Evolutionary conservation across 2,888 invertebrate species (phyloP).

Genomic region (Pantelozetes paolii): DNA sequence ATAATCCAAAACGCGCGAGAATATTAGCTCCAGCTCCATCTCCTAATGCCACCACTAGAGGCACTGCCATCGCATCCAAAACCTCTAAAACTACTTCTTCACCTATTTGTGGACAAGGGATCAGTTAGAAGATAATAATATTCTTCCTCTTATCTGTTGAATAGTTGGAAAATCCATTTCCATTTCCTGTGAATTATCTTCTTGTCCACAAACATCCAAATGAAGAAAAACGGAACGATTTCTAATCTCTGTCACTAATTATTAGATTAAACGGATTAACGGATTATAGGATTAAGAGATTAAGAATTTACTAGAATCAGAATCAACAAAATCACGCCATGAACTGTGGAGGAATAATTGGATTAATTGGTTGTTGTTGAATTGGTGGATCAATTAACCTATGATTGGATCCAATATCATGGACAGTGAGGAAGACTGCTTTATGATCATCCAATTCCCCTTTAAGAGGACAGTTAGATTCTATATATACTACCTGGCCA

Average conservation of each 20-base stretch:
- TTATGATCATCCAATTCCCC: slow-evolving; percentile 73
- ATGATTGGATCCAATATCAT: slow-evolving; percentile 71
- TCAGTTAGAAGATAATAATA: too few relatives aligned
- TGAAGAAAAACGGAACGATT: slow-evolving; percentile 80
- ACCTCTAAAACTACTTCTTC: slow-evolving; percentile 54
- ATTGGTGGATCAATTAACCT: slow-evolving; percentile 50
- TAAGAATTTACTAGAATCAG: neutral
- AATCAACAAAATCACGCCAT: slow-evolving; percentile 40
- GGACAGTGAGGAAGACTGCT: slow-evolving; percentile 79
- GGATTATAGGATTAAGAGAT: neutral
- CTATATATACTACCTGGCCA: too few relatives aligned
- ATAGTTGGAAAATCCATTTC: slow-evolving; percentile 69
- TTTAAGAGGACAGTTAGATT: too few relatives aligned
- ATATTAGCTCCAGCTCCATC: slow-evolving; percentile 86
- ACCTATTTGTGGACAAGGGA: slow-evolving; percentile 64
- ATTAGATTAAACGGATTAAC: too few relatives aligned
- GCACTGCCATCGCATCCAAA: slow-evolving; percentile 57
- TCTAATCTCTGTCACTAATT: slow-evolving; percentile 65
- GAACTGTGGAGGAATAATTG: slow-evolving; percentile 28
- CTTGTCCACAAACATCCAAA: slow-evolving; percentile 79
- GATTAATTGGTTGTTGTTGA: too few relatives aligned
- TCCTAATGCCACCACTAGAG: slow-evolving; percentile 76
- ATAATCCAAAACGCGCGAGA: slow-evolving; percentile 74
- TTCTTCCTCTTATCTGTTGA: too few relatives aligned
- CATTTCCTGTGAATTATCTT: slow-evolving; percentile 71